Evolutionary conservation across 2,113 vertebrate genomes (phyloP), one percentile per base, ranked within the genome.

Genomic region (Protobothrops mucrosquamatus): DNA sequence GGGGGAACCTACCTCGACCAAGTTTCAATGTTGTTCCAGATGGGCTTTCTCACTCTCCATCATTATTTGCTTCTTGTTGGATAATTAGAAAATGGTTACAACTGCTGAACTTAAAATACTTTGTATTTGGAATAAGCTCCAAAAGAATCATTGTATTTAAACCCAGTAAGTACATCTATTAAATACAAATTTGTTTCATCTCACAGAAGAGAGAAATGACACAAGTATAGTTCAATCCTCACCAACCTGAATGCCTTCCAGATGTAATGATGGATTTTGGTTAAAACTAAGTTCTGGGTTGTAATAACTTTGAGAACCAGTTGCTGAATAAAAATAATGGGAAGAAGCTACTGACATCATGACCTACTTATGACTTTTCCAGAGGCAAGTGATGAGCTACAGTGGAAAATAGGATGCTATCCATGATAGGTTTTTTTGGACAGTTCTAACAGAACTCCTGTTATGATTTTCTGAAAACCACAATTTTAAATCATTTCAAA

Each of bases 1-100:
- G 2, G 10, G 4, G 56, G 1, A 0, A 6, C 0, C 0, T 1
- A 81, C 39, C 34, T 81, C 15, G n/a, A 3, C 69, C 15, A 81
- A 81, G 34, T 81, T 81, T 81, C 6, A 9, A 0, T 39, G 6
- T 81, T 18, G 69, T 74, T 74, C 69, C 69, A 74, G 69, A 39
- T 81, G n/a, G n/a, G 6, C 69, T 81, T 39, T 34, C 18, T 39
- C 69, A 8, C 18, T 74, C n/a, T 18, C 26, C n/a, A 14, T 81
- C 34, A 81, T 39, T 81, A 81, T 81, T 81, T 81, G 15, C n/a
- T 39, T 81, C 69, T 74, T 39, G 15, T 74, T 74, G 6, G n/a
- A 74, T n/a, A 15, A 74, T 18, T 81, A 81, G n/a, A 39, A 20
- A 81, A 81, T 81, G 15, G 69, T 39, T 81, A 81, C n/a, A 81